A percentile compares a stretch with the other conserved stretches of the same genome.
These are phyloP conservation scores for Loripinus fragilis DNA, from an alignment of 2,888 invertebrate genomes.

Conservation along the genomic window DNA sequence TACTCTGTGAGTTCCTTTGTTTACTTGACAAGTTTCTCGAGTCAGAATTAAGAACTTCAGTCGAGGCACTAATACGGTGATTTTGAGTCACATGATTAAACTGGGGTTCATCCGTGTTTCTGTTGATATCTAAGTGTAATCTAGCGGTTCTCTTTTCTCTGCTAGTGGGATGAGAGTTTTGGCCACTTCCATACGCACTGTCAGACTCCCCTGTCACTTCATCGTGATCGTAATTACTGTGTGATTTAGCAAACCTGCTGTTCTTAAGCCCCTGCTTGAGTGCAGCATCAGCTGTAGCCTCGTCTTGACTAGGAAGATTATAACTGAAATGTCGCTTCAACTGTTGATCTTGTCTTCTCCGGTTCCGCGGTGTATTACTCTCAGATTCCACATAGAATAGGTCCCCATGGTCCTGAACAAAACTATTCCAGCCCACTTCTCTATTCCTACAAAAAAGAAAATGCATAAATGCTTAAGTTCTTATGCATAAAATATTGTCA, in stretches of 20 bases:
- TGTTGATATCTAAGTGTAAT: slow-evolving; percentile 13
- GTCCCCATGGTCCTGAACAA: slow-evolving; percentile 69
- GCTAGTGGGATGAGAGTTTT: not conserved
- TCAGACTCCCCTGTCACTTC: slow-evolving; percentile 10
- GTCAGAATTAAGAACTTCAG: not conserved
- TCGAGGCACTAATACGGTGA: not conserved
- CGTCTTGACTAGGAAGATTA: not conserved
- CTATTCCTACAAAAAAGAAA: not conserved
- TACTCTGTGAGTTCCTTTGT: not conserved
- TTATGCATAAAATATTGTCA: too few species aligned
- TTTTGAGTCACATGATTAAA: not conserved
- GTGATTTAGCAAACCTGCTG: not conserved
- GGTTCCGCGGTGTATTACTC: not conserved
- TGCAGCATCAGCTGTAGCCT: not conserved
- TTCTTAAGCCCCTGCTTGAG: not conserved
- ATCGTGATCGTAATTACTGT: not conserved
- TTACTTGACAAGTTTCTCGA: not conserved
- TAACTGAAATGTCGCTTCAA: not conserved
- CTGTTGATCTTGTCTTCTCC: not conserved
- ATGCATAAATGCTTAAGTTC: too few species aligned
- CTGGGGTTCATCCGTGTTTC: not conserved
- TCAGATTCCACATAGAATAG: slow-evolving; percentile 66
- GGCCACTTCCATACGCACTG: slow-evolving; percentile 7
- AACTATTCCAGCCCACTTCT: slow-evolving; percentile 63
- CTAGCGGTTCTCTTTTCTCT: slow-evolving; percentile 4